Conservation (phyloP, 2,888 invertebrate species). For the Apamea epomidion region DNA sequence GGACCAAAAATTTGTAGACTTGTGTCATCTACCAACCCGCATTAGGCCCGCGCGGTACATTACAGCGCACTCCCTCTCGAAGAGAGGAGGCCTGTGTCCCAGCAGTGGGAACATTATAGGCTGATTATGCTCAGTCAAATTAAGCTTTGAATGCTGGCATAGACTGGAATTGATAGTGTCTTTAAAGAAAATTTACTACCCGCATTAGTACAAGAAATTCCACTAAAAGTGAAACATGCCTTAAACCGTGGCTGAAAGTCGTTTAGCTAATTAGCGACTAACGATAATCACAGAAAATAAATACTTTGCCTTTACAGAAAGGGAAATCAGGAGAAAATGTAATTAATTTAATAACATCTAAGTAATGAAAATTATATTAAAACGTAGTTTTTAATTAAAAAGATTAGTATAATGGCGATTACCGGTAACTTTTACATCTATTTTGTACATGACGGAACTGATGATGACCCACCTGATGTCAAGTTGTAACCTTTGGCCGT, state of each 20-base stretch:
- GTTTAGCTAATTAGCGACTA: conserved; percentile 25
- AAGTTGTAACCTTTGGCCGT: background rate
- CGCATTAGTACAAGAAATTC: conserved; percentile 16
- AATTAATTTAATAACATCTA: conserved; percentile 30
- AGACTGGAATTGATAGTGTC: background rate
- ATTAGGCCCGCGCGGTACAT: background rate
- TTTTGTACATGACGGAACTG: background rate
- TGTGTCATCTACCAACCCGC: background rate
- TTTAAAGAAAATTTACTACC: conserved; percentile 1
- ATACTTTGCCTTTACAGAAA: conserved; percentile 7
- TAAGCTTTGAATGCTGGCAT: background rate
- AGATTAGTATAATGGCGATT: background rate
- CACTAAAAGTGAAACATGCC: conserved; percentile 32
- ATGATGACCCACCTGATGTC: background rate
- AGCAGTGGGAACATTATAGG: background rate
- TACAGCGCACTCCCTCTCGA: background rate
- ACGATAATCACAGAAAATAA: conserved; percentile 22
- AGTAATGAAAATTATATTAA: conserved; percentile 31
- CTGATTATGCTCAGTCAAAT: background rate
- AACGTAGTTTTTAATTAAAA: conserved; percentile 27
- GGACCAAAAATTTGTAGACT: background rate
- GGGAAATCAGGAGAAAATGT: conserved; percentile 46
- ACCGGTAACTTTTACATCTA: background rate
- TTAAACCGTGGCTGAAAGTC: conserved; percentile 8
- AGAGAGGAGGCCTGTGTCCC: background rate